Percentiles rank a stretch among this genome's conserved stretches.
These are phyloP conservation scores for Leucopternis melanops DNA, from an alignment of 2,113 vertebrate genomes.

Conservation along the genomic window DNA sequence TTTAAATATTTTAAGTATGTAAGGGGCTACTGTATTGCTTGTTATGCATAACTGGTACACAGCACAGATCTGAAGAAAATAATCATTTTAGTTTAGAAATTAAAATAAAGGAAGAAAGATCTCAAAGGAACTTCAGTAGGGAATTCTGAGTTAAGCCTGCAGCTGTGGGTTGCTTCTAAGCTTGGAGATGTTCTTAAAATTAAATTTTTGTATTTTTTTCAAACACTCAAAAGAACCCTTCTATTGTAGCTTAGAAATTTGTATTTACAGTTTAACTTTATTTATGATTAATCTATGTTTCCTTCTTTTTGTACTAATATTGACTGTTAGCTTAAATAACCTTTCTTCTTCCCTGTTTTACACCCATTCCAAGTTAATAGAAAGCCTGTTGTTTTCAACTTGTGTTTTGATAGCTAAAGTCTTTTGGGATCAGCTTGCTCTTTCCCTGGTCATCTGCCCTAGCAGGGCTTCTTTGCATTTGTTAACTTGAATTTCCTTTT, in stretches of 20 bases:
- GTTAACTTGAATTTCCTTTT: too few species aligned
- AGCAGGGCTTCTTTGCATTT: too few species aligned
- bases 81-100: neutral
- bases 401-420: too few species aligned
- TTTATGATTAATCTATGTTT: neutral
- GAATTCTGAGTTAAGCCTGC: neutral
- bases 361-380: neutral
- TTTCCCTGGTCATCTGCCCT: neutral
- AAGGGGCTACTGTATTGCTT: neutral
- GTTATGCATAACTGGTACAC: too few species aligned
- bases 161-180: neutral
- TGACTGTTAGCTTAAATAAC: neutral
- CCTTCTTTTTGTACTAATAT: neutral
- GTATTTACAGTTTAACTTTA: neutral
- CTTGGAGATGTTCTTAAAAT: neutral
- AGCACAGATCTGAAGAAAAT: neutral
- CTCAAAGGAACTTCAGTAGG: neutral
- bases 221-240: neutral
- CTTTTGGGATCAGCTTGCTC: neutral
- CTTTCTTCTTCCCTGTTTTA: neutral
- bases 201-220: neutral
- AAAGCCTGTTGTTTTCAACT: fast-evolving
- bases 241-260: neutral
- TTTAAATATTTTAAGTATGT: neutral
- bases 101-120: neutral